Conservation (phyloP, 2,113 vertebrate species). For the Platichthys flesus region DNA sequence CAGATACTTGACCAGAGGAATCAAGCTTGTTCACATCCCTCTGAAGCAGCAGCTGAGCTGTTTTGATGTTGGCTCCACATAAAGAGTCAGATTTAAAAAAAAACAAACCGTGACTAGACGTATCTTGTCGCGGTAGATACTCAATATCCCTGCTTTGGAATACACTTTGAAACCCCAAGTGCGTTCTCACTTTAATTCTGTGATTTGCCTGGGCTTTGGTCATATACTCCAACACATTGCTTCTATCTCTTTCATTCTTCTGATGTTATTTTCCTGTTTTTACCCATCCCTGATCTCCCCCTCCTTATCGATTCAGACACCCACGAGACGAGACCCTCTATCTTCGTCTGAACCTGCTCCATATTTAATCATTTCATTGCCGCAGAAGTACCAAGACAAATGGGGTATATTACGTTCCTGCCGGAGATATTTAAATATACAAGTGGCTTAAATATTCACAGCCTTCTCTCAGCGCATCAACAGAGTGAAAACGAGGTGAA, state of each 20-base stretch:
- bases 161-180: neutral
- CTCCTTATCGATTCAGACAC: conserved; percentile 16
- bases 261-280: neutral
- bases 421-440: conserved; percentile 34
- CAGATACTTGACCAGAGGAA: neutral
- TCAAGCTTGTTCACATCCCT: neutral
- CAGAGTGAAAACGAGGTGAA: conserved; percentile 64
- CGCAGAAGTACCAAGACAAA: conserved; percentile 49
- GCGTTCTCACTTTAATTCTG: neutral
- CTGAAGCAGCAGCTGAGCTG: neutral
- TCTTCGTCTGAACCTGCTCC: conserved; percentile 8
- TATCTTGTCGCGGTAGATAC: too few relatives aligned
- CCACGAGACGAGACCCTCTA: neutral
- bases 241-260: conserved; percentile 1
- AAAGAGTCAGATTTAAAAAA: neutral
- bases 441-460: conserved; percentile 59
- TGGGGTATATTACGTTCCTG: conserved; percentile 23
- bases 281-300: conserved; percentile 10
- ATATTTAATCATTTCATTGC: conserved; percentile 41
- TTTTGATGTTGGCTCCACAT: neutral
- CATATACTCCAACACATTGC: conserved; percentile 7
- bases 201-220: neutral
- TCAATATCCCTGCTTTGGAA: neutral
- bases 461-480: conserved; percentile 38
- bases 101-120: conserved; percentile 14